Conservation (phyloP, 2,113 vertebrate genomes). For the Fulica atra region DNA sequence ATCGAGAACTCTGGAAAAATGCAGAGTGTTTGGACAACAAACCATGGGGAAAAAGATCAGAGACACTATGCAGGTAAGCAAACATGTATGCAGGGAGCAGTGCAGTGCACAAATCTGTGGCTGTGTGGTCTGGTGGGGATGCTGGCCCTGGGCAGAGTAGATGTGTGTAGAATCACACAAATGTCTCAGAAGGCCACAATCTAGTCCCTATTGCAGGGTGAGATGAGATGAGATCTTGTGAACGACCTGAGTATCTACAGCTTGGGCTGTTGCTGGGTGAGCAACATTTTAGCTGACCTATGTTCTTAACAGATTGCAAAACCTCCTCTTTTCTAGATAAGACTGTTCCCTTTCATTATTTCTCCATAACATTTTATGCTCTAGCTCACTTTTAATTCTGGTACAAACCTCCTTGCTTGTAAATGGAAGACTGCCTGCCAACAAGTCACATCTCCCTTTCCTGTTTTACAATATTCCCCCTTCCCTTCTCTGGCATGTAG, state of each 20-base stretch:
- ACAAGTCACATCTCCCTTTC: background rate
- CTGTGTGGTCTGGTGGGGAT: background rate
- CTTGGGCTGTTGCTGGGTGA: background rate
- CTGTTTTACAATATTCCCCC: background rate
- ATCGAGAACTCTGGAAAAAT: background rate
- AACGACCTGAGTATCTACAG: background rate
- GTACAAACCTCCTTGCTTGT: background rate
- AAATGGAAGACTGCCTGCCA: background rate
- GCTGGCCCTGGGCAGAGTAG: background rate
- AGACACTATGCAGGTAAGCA: background rate
- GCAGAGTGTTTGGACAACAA: fast-evolving
- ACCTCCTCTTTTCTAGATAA: background rate
- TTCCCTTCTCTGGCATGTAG: background rate
- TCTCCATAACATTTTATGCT: background rate
- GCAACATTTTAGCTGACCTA: background rate
- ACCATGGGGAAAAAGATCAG: no score
- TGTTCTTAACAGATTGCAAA: background rate
- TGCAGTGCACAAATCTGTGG: fast-evolving
- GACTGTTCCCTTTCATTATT: background rate
- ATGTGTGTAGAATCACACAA: background rate
- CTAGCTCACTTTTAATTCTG: background rate
- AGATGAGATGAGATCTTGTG: background rate
- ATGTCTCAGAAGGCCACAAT: background rate
- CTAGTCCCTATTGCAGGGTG: fast-evolving
- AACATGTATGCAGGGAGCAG: fast-evolving